Evolutionary conservation across 2,888 invertebrate species (phyloP), one percentile per base, ranked within the genome.

Genomic region (Platycheirus rosarum): DNA sequence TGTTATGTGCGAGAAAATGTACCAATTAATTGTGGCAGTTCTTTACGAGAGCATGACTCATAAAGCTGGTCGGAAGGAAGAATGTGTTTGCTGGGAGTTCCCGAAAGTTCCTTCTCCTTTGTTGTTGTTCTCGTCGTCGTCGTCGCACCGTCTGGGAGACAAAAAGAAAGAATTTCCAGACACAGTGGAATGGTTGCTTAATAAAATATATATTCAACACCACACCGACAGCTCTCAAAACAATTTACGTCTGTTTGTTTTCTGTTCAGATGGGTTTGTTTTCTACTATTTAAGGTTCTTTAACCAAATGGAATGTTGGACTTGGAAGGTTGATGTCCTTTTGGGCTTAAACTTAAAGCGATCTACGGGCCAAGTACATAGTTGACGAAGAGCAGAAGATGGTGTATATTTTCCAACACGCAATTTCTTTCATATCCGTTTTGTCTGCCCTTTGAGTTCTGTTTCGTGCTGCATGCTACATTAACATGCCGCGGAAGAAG

Each of bases 241-340:
- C n/a, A 29, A 26, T 60, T 60, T 60, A 40, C 14, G 57, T 57
- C 40, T 60, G 42, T 44, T 42, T 42, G 23, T 60, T 42, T 44
- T 29, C 0, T 60, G 60, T 40, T 60, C 42, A 26, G 1, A 4
- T 44, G 35, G 49, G 48, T 20, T n/a, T n/a, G n/a, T n/a, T n/a
- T n/a, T n/a, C n/a, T n/a, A n/a, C n/a, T 60, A 70, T 55, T 65
- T 77, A 57, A 26, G 66, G 65, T 37, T 62, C 26, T 14, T 44
- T 60, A n/a, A 16, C 29, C 44, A 29, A 60, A 78, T 73, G 62
- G 48, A 62, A 62, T 62, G 60, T 53, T 23, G 68, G 35, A 37
- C 37, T 62, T 26, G 46, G 46, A 66, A 73, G 73, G 73, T 78
- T 78, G 73, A 78, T 68, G 78, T 66, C 66, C 78, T 40, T 48